phyloP scores from a whole-genome alignment of 2,797 vertebrate species.

The Morus bassanus region DNA sequence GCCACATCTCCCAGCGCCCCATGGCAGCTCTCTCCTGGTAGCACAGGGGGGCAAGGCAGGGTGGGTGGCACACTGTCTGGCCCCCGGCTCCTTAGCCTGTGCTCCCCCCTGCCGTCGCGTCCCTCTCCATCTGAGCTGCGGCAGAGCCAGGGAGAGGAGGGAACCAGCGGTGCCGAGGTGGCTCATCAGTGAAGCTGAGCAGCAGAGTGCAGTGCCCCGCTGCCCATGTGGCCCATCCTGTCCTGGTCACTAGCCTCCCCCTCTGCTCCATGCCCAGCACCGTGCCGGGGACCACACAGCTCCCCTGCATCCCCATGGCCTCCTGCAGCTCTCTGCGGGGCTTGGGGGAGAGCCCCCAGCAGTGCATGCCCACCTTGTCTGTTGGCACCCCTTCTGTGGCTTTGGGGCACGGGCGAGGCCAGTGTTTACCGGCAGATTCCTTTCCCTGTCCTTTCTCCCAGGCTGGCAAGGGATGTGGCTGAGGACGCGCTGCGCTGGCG shows the following conservation, averaged over 20 bases:
- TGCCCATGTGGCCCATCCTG: neutral
- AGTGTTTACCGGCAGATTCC: slow-evolving; percentile 10
- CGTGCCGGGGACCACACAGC: neutral
- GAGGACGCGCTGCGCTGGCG: neutral
- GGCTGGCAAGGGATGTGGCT: neutral
- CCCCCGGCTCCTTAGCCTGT: neutral
- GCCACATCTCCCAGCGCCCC: neutral
- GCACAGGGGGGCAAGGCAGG: neutral
- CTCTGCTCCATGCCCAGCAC: neutral
- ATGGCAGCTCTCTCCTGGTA: neutral
- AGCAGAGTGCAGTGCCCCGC: neutral
- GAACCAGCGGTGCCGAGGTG: neutral
- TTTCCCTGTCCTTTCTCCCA: neutral
- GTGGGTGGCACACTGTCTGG: neutral
- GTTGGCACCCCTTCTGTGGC: neutral
- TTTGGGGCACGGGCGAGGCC: slow-evolving; percentile 20
- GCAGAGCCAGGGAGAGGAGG: neutral
- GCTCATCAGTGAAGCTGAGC: accelerated
- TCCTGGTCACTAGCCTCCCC: accelerated
- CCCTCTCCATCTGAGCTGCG: neutral
- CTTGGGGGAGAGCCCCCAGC: neutral
- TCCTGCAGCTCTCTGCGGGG: neutral
- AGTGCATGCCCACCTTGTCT: too few relatives aligned
- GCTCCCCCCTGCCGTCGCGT: accelerated
- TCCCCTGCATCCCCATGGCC: neutral